A percentile compares a stretch with the other conserved stretches of the same genome.
Conservation (phyloP, 2,888 invertebrate genomes). For the Eupithecia pulchellata region DNA sequence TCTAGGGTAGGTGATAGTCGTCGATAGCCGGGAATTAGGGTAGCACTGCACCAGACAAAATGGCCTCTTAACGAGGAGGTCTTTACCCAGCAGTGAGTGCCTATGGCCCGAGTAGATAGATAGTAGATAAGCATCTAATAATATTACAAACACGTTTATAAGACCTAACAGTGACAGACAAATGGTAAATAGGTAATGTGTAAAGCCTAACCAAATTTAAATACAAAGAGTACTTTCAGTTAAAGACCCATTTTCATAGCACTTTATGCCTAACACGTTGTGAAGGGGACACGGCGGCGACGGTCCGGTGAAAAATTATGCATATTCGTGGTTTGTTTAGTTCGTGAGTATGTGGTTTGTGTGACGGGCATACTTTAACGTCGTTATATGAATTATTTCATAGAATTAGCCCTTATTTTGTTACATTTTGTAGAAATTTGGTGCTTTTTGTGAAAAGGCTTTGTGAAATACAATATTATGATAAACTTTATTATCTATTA, state of each 20-base stretch:
- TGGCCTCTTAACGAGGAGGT: no score
- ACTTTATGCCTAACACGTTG: constrained; percentile 25
- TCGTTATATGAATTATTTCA: constrained; percentile 1
- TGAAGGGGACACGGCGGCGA: neutral
- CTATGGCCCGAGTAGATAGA: no score
- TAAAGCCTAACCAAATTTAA: constrained; percentile 34
- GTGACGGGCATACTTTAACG: constrained; percentile 13
- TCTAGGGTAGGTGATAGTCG: no score
- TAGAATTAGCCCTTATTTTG: neutral
- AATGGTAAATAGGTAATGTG: neutral
- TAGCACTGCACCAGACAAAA: no score
- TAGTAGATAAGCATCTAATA: neutral
- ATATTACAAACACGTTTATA: neutral
- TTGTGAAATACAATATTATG: neutral
- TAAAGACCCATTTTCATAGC: constrained; percentile 33
- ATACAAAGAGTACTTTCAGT: constrained; percentile 30
- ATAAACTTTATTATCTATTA: neutral
- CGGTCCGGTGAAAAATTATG: constrained; percentile 21
- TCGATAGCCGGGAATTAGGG: no score
- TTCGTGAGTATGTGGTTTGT: constrained; percentile 3
- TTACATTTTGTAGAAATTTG: neutral
- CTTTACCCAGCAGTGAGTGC: no score
- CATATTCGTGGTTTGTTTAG: constrained; percentile 14
- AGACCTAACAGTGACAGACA: neutral
- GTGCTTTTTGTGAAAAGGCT: neutral